phyloP scores from a whole-genome alignment of 2,888 invertebrate species.

The Therioaphis trifolii region DNA sequence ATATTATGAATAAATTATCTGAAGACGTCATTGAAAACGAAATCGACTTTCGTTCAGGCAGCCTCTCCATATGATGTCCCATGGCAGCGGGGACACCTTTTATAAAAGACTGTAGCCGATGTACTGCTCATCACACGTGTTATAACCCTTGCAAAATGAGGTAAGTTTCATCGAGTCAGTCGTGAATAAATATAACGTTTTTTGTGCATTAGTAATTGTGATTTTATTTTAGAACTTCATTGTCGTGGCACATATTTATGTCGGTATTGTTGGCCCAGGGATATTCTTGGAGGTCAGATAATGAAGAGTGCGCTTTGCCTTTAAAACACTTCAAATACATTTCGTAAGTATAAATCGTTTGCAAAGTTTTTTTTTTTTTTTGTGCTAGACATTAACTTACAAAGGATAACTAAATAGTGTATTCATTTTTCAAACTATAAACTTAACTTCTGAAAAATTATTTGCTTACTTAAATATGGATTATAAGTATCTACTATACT shows the following conservation, averaged over 20 bases:
- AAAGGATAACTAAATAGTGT: no score
- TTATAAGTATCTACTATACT: no score
- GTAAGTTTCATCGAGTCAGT: constrained; percentile 12
- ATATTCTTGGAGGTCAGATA: constrained; percentile 39
- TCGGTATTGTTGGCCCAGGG: neutral
- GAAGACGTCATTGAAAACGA: constrained; percentile 45
- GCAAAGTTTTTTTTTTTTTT: neutral
- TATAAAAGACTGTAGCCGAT: constrained; percentile 50
- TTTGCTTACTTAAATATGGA: no score
- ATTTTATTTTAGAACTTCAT: constrained; percentile 37
- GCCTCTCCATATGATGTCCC: constrained; percentile 52
- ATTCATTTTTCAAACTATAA: no score
- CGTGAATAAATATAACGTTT: neutral
- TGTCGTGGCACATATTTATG: neutral
- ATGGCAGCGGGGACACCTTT: constrained; percentile 58
- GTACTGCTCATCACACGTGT: constrained; percentile 9
- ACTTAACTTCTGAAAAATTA: no score
- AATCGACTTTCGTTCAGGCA: constrained; percentile 60
- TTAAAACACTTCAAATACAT: constrained; percentile 57
- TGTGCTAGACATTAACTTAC: neutral
- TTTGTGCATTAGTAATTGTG: neutral
- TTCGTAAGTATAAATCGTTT: constrained; percentile 30
- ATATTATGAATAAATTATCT: constrained; percentile 29
- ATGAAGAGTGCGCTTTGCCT: constrained; percentile 49
- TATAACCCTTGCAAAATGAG: constrained; percentile 50